Evolutionary conservation across 2,888 invertebrate genomes (phyloP), one percentile per base, ranked within the genome.

Genomic region (Acholoe squamosa): DNA sequence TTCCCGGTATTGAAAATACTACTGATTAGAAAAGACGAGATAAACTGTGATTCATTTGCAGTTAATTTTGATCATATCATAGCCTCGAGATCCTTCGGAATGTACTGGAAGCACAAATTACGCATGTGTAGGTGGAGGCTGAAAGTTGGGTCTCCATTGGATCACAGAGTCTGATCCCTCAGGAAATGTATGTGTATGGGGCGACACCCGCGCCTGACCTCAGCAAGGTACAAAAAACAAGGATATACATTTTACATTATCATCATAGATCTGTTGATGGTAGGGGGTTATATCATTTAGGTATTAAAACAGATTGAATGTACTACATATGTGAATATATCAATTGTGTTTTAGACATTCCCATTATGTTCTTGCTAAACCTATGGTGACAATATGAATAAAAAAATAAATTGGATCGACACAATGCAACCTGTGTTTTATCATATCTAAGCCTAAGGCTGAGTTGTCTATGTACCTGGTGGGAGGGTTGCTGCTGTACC

Each of bases 201-300:
- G 86, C 52, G 0, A 14, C 5, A n/a, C 86, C 19, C 25, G 86
- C 25, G 54, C 54, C 5, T 19, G 54, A 54, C 52, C 31, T 25
- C 86, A 52, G 54, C 28, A 54, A 54, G 86, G 56, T 52, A n/a
- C 19, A 54, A 54, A 14, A 56, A 34, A 3, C 3, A 43, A 10
- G 43, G 0, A 80, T 16, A 80, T 22, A 80, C 80, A 34, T 34
- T 0, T 43, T 16, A n/a, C 25, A 80, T 34, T 80, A 80, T 80
- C 80, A 80, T 86, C 52, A 25, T 86, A 54, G 56, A 86, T 52
- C 86, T 86, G 86, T 86, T 86, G 86, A 86, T 86, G 86, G 56
- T 54, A 54, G 86, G 56, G 56, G 43, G 43, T 43, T 14, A 25
- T 54, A 86, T 86, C 33, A 56, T 86, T 86, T 86, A 86, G 86